Evolutionary conservation across 1,140 invertebrate genomes (phyloP).

Genomic region (Eurosta solidaginis): DNA sequence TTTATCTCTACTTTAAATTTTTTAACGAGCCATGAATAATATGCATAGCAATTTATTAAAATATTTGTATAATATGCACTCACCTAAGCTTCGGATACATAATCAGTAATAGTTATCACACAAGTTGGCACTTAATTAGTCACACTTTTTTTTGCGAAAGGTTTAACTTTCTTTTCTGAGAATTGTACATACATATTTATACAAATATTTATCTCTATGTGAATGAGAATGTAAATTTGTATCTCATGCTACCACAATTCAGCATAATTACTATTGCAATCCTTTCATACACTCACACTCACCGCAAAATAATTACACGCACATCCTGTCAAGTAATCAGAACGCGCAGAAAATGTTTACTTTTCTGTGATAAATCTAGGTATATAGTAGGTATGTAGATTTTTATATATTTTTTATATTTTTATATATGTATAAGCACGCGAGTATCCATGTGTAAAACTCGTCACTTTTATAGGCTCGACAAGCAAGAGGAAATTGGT

Average conservation of each 20-base stretch:
- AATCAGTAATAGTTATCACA: not conserved
- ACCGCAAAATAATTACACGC: too few relatives aligned
- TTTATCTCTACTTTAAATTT: too few relatives aligned
- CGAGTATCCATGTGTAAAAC: too few relatives aligned
- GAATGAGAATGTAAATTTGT: not conserved
- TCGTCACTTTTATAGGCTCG: too few relatives aligned
- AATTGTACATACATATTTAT: not conserved
- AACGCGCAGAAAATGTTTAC: too few relatives aligned
- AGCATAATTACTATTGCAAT: constrained; percentile 29
- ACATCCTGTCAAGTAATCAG: too few relatives aligned
- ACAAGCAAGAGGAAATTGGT: too few relatives aligned
- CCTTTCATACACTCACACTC: not conserved
- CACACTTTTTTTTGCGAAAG: constrained; percentile 18
- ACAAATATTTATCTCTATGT: not conserved
- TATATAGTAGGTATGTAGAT: too few relatives aligned
- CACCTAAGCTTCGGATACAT: not conserved
- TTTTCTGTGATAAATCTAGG: too few relatives aligned
- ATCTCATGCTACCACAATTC: not conserved
- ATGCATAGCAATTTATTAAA: not conserved
- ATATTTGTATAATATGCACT: not conserved
- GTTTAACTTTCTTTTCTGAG: not conserved
- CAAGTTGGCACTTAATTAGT: constrained; percentile 29
- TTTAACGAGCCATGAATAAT: too few relatives aligned
- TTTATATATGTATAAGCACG: too few relatives aligned
- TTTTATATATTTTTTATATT: too few relatives aligned